These are phyloP conservation scores for Balanococcus diminutus DNA, from an alignment of 2,888 invertebrate genomes.

Conservation along the genomic window DNA sequence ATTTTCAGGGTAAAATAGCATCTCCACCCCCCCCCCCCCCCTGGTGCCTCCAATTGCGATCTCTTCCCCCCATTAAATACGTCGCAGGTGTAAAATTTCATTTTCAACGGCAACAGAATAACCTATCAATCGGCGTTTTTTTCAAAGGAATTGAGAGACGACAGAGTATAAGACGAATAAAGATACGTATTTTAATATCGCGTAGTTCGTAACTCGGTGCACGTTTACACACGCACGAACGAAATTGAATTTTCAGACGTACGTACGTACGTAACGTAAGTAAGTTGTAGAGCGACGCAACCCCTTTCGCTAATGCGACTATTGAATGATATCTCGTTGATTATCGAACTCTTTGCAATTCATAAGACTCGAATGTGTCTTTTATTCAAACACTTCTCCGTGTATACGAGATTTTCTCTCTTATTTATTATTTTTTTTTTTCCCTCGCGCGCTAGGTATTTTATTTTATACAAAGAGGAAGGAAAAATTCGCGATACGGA, in stretches of 20 bases:
- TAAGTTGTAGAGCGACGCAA: neutral
- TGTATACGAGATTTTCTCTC: slow-evolving; percentile 23
- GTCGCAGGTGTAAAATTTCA: slow-evolving; percentile 33
- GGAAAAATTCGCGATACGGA: slow-evolving; percentile 1
- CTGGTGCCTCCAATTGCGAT: neutral
- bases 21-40: neutral
- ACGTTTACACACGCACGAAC: slow-evolving; percentile 1
- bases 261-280: neutral
- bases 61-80: neutral
- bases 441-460: neutral
- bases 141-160: neutral
- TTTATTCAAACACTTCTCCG: slow-evolving; percentile 39
- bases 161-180: neutral
- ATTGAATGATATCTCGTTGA: slow-evolving; percentile 41
- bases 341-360: slow-evolving; percentile 44
- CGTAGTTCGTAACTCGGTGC: neutral
- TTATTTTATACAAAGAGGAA: neutral
- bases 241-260: slow-evolving; percentile 27
- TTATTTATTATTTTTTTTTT: slow-evolving; percentile 5
- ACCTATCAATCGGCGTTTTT: slow-evolving; percentile 16
- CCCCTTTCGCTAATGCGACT: slow-evolving; percentile 42
- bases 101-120: slow-evolving; percentile 18
- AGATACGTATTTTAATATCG: slow-evolving; percentile 33
- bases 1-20: neutral
- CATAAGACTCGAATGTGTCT: slow-evolving; percentile 40